Evolutionary conservation across 2,113 vertebrate species (phyloP).

Genomic region (Tamias sibiricus): DNA sequence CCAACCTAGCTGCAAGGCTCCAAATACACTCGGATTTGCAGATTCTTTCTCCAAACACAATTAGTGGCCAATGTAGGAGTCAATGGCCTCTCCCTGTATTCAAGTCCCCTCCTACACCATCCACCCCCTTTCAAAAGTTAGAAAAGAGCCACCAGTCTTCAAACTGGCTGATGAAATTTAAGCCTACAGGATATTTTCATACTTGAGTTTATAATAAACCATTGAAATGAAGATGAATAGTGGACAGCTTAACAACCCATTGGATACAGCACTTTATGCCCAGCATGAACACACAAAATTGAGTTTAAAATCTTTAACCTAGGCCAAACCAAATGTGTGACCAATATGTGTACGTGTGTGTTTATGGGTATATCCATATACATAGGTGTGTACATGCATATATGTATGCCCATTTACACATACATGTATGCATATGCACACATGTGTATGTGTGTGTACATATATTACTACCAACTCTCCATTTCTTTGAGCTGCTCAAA

Average conservation of each 20-base stretch:
- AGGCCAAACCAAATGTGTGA: neutral
- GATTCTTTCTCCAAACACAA: constrained; percentile 47
- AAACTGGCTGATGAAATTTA: constrained; percentile 64
- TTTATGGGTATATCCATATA: too few relatives aligned
- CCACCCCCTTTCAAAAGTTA: constrained; percentile 53
- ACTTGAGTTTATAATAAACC: constrained; percentile 60
- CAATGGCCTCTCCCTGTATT: constrained; percentile 46
- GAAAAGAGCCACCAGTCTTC: constrained; percentile 58
- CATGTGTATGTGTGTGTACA: neutral
- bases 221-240: constrained; percentile 62
- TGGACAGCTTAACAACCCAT: constrained; percentile 6
- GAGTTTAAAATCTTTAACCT: constrained; percentile 18
- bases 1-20: neutral
- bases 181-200: constrained; percentile 65
- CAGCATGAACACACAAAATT: constrained; percentile 1
- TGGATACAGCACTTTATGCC: neutral
- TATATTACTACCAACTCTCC: neutral
- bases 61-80: neutral
- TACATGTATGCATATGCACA: neutral
- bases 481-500: constrained; percentile 16
- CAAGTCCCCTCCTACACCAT: constrained; percentile 50
- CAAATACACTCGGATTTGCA: constrained; percentile 33
- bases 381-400: too few relatives aligned
- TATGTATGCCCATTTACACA: neutral
- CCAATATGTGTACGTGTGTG: neutral